These are phyloP conservation scores for Melanostoma mellinum DNA, from an alignment of 2,888 invertebrate species.

Conservation along the genomic window DNA sequence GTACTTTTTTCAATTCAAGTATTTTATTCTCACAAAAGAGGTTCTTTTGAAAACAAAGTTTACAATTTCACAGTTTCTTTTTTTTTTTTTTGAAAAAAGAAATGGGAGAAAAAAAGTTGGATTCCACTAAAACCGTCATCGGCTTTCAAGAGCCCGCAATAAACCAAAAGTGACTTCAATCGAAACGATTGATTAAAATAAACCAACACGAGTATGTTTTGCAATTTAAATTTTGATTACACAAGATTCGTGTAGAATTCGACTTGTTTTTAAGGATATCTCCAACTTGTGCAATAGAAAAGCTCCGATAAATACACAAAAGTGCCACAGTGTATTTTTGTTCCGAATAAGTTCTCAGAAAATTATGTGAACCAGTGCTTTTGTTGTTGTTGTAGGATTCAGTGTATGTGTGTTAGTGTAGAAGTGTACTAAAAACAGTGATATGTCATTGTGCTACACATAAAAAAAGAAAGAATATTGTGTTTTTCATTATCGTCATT, in stretches of 20 bases:
- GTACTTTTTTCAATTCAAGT: slow-evolving; percentile 6
- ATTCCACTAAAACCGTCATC: too few relatives aligned
- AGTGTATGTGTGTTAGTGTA: background rate
- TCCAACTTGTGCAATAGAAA: background rate
- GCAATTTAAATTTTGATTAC: slow-evolving; percentile 39
- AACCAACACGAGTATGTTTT: too few relatives aligned
- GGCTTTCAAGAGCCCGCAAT: too few relatives aligned
- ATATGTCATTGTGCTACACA: too few relatives aligned
- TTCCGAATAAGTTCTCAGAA: slow-evolving; percentile 5
- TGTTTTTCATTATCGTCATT: too few relatives aligned
- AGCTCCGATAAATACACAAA: slow-evolving; percentile 19
- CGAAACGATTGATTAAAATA: too few relatives aligned
- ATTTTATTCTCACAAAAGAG: slow-evolving; percentile 7
- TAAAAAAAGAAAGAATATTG: too few relatives aligned
- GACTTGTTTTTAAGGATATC: slow-evolving; percentile 24
- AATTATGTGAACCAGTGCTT: slow-evolving; percentile 41
- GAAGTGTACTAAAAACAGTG: background rate
- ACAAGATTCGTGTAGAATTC: slow-evolving; percentile 42
- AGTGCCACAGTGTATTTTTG: slow-evolving; percentile 3
- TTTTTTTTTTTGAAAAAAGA: too few relatives aligned
- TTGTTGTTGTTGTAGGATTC: background rate
- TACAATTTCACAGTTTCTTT: too few relatives aligned
- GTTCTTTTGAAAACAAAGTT: background rate
- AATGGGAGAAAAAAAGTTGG: too few relatives aligned
- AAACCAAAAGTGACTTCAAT: too few relatives aligned